Evolutionary conservation across 2,888 invertebrate species (phyloP).

Genomic region (Automeris io): DNA sequence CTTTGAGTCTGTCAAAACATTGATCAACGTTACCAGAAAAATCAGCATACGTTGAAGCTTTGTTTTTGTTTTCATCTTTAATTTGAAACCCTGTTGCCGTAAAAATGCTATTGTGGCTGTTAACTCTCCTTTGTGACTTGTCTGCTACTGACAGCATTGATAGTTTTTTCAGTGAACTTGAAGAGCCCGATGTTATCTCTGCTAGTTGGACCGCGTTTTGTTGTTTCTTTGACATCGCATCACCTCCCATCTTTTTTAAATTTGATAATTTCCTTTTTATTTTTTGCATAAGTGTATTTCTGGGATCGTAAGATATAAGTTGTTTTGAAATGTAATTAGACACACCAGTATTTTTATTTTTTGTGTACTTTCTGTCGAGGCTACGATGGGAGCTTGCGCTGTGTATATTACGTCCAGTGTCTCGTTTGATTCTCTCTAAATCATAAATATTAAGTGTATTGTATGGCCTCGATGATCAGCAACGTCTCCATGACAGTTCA

Average conservation of each 20-base stretch:
- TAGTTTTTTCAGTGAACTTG: constrained; percentile 63
- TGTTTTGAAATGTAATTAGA: constrained; percentile 71
- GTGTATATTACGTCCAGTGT: constrained; percentile 50
- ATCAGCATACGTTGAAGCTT: constrained; percentile 60
- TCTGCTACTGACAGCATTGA: constrained; percentile 67
- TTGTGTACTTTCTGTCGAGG: constrained; percentile 65
- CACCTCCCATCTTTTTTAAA: constrained; percentile 69
- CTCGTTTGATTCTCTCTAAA: constrained; percentile 62
- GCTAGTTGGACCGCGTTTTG: constrained; percentile 68
- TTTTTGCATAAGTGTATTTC: constrained; percentile 67
- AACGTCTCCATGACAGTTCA: constrained; percentile 54
- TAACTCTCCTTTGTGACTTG: constrained; percentile 60
- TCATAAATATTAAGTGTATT: constrained; percentile 65
- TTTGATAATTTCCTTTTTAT: constrained; percentile 70
- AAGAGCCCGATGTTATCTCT: constrained; percentile 66
- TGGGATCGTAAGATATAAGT: constrained; percentile 67
- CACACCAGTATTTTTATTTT: constrained; percentile 65
- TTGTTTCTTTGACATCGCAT: constrained; percentile 65
- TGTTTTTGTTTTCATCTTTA: constrained; percentile 58
- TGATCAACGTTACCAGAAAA: constrained; percentile 71
- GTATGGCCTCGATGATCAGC: constrained; percentile 58
- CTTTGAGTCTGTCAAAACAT: constrained; percentile 65
- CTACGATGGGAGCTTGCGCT: constrained; percentile 61
- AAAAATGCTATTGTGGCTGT: constrained; percentile 66
- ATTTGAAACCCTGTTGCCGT: constrained; percentile 52